Conservation (phyloP, 2,113 vertebrate species). For the Phrynosoma blainvillii region DNA sequence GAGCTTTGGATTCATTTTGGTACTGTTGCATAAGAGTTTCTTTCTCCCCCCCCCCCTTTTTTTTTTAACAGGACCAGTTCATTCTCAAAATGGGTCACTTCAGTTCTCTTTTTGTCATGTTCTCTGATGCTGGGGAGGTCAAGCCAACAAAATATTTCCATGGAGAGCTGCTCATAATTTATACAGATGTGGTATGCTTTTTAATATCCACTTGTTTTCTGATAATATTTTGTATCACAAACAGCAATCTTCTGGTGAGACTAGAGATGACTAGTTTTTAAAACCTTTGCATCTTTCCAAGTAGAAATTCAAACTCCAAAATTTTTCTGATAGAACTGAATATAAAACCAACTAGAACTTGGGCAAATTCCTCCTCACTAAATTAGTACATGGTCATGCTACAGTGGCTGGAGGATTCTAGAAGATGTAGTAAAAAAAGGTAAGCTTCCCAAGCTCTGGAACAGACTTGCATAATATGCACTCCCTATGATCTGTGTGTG, state of each 20-base stretch:
- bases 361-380: no score
- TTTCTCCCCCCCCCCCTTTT: background rate
- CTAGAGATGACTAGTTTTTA: background rate
- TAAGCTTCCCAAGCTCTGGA: background rate
- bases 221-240: background rate
- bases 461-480: background rate
- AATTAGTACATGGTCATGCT: no score
- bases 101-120: background rate
- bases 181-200: no score
- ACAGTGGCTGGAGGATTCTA: no score
- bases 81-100: background rate
- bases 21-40: background rate
- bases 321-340: no score
- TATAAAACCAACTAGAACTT: no score
- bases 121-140: background rate
- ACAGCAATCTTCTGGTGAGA: background rate
- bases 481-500: background rate
- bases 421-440: no score
- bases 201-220: background rate
- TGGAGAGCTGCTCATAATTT: background rate
- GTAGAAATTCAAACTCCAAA: background rate
- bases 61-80: no score
- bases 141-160: background rate
- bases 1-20: background rate
- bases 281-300: background rate